phyloP scores from a whole-genome alignment of 2,797 vertebrate genomes.

The Acanthopagrus latus region DNA sequence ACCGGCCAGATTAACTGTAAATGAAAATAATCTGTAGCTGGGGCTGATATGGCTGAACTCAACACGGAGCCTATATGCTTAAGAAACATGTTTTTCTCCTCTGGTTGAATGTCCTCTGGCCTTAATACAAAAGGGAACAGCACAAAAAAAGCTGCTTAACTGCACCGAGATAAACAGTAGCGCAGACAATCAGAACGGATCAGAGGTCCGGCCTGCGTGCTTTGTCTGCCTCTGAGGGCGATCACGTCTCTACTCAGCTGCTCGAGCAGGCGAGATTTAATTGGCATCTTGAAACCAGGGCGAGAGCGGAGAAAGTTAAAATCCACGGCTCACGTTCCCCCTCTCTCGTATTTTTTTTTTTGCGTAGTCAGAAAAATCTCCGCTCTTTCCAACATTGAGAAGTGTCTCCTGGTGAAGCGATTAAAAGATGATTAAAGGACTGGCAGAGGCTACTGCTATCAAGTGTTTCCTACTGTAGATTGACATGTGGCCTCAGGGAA shows the following conservation, averaged over 20 bases:
- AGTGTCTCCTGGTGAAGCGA: slow-evolving; percentile 32
- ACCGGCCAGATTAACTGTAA: neutral
- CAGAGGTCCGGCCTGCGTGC: slow-evolving; percentile 35
- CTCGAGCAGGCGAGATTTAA: slow-evolving; percentile 37
- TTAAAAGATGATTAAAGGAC: slow-evolving; percentile 42
- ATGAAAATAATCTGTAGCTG: neutral
- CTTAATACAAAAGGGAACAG: slow-evolving; percentile 33
- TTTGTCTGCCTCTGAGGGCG: slow-evolving; percentile 1
- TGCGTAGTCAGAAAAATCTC: slow-evolving; percentile 32
- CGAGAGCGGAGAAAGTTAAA: slow-evolving; percentile 10
- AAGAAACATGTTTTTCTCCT: slow-evolving; percentile 9
- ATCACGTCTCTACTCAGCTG: slow-evolving; percentile 30
- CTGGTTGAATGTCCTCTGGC: neutral
- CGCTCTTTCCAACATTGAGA: slow-evolving; percentile 24
- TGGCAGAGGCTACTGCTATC: neutral
- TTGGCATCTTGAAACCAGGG: slow-evolving; percentile 30
- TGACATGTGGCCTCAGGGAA: slow-evolving; percentile 17
- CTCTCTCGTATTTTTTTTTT: slow-evolving; percentile 21
- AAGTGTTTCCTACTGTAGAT: slow-evolving; percentile 25
- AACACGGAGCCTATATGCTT: neutral
- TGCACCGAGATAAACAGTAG: slow-evolving; percentile 31
- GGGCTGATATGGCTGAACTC: neutral
- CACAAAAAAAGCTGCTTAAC: slow-evolving; percentile 56
- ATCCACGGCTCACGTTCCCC: slow-evolving; percentile 11
- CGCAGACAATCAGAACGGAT: slow-evolving; percentile 39